These are phyloP conservation scores for Aphelocoma coerulescens DNA, from an alignment of 2,113 vertebrate species.

Conservation along the genomic window DNA sequence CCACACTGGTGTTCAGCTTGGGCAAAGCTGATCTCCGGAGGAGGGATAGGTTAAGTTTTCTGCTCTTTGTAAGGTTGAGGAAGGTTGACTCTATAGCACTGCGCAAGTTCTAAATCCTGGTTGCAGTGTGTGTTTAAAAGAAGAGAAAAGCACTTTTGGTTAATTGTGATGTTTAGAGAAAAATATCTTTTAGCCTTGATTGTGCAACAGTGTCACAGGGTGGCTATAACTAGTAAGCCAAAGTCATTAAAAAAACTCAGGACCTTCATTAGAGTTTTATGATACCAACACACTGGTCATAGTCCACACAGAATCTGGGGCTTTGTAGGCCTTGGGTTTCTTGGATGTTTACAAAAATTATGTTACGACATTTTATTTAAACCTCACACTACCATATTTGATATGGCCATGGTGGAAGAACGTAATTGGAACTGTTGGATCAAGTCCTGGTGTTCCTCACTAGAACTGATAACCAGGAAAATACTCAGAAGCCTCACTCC, in stretches of 20 bases:
- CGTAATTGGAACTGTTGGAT: neutral
- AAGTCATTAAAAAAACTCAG: neutral
- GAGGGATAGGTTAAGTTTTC: neutral
- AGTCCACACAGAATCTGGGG: neutral
- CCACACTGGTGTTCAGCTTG: accelerated
- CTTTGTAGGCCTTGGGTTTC: neutral
- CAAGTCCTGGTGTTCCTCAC: neutral
- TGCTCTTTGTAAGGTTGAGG: neutral
- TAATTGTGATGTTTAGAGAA: neutral
- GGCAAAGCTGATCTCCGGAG: accelerated
- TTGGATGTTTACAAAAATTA: neutral
- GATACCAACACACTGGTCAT: accelerated
- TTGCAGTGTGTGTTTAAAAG: accelerated
- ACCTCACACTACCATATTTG: accelerated
- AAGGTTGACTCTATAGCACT: neutral
- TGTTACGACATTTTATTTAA: neutral
- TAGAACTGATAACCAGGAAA: neutral
- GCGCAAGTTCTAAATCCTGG: neutral
- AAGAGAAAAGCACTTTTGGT: neutral
- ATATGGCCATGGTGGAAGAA: neutral
- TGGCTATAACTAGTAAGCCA: neutral
- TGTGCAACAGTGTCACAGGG: accelerated
- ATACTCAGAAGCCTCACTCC: neutral
- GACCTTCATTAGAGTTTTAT: neutral
- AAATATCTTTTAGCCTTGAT: neutral